Evolutionary conservation across 2,797 vertebrate species (phyloP), one percentile per base, ranked within the genome.

Genomic region (Heterohyrax brucei): DNA sequence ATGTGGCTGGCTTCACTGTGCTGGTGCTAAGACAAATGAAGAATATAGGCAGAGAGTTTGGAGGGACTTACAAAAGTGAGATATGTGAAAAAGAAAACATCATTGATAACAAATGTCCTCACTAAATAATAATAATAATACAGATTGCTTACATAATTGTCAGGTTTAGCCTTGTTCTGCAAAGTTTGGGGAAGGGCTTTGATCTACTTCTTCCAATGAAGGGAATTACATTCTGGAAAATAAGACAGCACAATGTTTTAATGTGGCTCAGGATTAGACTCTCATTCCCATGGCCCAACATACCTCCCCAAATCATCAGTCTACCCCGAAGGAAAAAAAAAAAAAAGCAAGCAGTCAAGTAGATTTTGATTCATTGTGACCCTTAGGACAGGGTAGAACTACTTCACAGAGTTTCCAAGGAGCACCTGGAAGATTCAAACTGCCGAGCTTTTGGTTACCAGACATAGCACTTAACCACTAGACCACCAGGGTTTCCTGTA

Each of bases 41-140:
- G 53, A 87, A 94, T 9, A 53, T 2, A 94, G 83, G 46, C 79
- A 94, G 33, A 14, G 24, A 70, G 62, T 50, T 39, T 13, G 50
- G 26, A 89, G 82, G 76, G 91, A 96, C 28, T 53, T 95, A n/a
- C 0, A 48, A 78, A 39, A 92, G 61, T 24, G 97, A 87, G 30
- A 87, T 86, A 80, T 24, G 12, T 95, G 79, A 97, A 96, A 96
- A 96, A 95, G 93, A 92, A 90, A 97, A 18, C 59, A 39, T 2
- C 94, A 33, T 97, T 96, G 95, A 4, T 76, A 77, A 46, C 93
- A 50, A 96, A 97, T 33, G 59, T 96, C 7, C 21, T 77, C 79
- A 59, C 39, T 61, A 93, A 53, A 53, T 8, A 53, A 93, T 95
- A 24, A 95, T 39, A 91, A 87, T 50, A 97, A 88, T 48, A 16